Conservation (phyloP, 2,797 vertebrate genomes). For the Adrianichthys oophorus region DNA sequence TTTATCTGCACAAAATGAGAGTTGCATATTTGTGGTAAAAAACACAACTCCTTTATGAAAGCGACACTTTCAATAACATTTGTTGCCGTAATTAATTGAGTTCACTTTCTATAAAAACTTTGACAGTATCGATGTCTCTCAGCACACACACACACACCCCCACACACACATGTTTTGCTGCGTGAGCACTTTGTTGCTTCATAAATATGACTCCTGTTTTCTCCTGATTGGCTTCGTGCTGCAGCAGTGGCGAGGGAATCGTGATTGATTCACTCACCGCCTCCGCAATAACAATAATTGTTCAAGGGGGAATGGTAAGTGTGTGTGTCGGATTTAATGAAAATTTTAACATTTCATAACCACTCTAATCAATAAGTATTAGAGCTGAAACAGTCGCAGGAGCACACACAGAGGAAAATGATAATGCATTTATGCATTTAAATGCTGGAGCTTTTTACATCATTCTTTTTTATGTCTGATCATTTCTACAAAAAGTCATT, state of each 20-base stretch:
- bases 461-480: too few relatives aligned
- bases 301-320: not conserved
- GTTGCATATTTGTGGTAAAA: too few relatives aligned
- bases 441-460: too few relatives aligned
- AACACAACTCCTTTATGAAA: too few relatives aligned
- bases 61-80: not conserved
- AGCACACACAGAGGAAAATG: too few relatives aligned
- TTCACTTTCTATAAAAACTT: constrained; percentile 17
- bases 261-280: constrained; percentile 55
- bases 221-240: constrained; percentile 49
- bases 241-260: constrained; percentile 36
- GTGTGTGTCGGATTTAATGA: constrained; percentile 28
- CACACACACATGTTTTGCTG: constrained; percentile 35
- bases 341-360: constrained; percentile 44
- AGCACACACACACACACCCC: not conserved
- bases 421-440: too few relatives aligned
- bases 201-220: constrained; percentile 61
- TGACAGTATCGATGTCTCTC: constrained; percentile 20
- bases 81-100: constrained; percentile 16
- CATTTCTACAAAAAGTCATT: too few relatives aligned
- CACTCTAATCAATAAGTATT: constrained; percentile 47
- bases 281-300: constrained; percentile 31
- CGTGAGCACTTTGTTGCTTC: constrained; percentile 48
- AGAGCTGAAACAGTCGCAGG: constrained; percentile 19
- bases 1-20: too few relatives aligned